Conservation (phyloP, 1,140 invertebrate species). For the Nylanderia fulva region DNA sequence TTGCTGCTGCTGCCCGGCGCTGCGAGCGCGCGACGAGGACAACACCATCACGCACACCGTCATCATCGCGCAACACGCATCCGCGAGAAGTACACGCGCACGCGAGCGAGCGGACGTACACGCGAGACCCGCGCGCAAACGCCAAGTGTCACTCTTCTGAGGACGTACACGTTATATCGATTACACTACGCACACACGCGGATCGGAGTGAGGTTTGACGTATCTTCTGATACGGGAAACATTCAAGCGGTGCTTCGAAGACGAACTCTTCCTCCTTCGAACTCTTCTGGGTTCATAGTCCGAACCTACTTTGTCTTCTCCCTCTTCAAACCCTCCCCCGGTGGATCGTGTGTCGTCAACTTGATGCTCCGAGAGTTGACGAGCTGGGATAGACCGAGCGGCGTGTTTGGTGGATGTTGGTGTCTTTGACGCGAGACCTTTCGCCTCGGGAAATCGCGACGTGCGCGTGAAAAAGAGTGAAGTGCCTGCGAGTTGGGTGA, state of each 20-base stretch:
- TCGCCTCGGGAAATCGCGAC: slow-evolving; percentile 21
- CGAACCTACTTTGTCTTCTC: background rate
- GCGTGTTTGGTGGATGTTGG: slow-evolving; percentile 45
- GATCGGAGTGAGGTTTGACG: background rate
- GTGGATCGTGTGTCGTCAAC: background rate
- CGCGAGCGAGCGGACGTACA: slow-evolving; percentile 32
- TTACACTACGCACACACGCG: slow-evolving; percentile 26
- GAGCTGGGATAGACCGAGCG: slow-evolving; percentile 8
- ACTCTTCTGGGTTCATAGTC: background rate
- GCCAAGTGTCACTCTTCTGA: slow-evolving; percentile 58
- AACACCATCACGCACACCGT: slow-evolving; percentile 37
- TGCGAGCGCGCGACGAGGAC: slow-evolving; percentile 55
- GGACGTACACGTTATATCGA: slow-evolving; percentile 32
- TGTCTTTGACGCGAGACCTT: slow-evolving; percentile 39
- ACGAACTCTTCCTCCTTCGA: slow-evolving; percentile 16
- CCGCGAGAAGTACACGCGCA: slow-evolving; percentile 50
- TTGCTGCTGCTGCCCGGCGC: slow-evolving; percentile 56
- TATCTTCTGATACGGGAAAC: slow-evolving; percentile 7
- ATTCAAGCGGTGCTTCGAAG: background rate
- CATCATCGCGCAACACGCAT: slow-evolving; percentile 54
- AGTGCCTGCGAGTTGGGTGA: slow-evolving; percentile 46
- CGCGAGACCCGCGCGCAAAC: slow-evolving; percentile 60
- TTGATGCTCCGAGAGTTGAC: slow-evolving; percentile 3
- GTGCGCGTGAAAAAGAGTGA: slow-evolving; percentile 57
- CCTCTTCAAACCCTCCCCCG: no score